Base-by-base conservation (phyloP, 2,797 vertebrate species). In the Typhlichthys subterraneus region DNA sequence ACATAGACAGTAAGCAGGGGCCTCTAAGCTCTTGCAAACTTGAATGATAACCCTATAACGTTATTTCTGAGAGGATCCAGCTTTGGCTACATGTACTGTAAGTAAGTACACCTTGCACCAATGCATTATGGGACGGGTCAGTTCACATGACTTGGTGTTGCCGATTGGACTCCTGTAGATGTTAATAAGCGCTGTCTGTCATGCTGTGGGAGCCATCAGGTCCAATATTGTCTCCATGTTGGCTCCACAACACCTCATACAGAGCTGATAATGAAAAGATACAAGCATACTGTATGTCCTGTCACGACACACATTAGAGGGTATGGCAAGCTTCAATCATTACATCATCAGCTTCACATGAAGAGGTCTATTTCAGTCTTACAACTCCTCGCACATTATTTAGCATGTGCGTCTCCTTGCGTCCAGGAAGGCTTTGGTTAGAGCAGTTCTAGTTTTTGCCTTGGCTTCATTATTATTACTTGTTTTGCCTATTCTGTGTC, bases 201-300 rank as follows among this genome's bases (percentile, higher is more conserved):
- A 55, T 58, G 62, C 73, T 46, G 62, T 2, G 33, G 71, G 65
- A 61, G 64, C 65, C 69, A 14, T 46, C 78, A 13, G 45, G 56
- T 13, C 42, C 45, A n/a, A 13, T 53, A 12, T 8, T 10, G 29
- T 17, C 65, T 57, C 53, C 46, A 45, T 19, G 31, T 57, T 5
- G 54, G 61, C 75, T 67, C 85, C 70, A 81, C 82, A 71, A 73
- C 69, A 73, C 69, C 85, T 69, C 85, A 82, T 70, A 77, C 68
- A 4, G 77, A 80, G 85, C 73, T 63, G 84, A 74, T 88, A 87
- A 90, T 87, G 85, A 86, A 86, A 77, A 33, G 31, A 63, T 67
- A 17, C 69, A 63, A 74, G 83, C 79, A 69, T 79, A 81, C 50
- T 55, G 64, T 59, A 67, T 69, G 29, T 29, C 50, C 17, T 59